A percentile compares a stretch with the other conserved stretches of the same genome.
Evolutionary conservation across 2,113 vertebrate species (phyloP).

Genomic region (Dasypus novemcinctus): DNA sequence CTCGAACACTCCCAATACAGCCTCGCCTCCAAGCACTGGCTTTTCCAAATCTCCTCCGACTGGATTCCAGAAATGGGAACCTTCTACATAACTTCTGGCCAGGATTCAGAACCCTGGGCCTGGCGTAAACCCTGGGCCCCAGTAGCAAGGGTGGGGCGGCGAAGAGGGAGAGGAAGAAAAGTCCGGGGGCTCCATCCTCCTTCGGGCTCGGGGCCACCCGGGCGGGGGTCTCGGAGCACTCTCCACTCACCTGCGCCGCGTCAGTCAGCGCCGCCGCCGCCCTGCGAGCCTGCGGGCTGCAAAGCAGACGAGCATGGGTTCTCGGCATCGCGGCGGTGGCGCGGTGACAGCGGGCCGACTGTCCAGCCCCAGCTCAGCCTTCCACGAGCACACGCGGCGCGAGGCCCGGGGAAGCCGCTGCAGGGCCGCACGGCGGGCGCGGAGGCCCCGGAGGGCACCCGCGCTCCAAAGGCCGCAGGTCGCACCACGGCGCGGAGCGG

Average conservation of each 20-base stretch:
- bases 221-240: background rate
- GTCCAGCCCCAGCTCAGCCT: background rate
- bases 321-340: background rate
- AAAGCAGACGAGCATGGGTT: background rate
- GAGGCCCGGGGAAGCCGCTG: background rate
- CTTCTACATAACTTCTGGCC: background rate
- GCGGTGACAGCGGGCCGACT: background rate
- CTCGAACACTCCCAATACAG: background rate
- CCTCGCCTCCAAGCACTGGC: background rate
- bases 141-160: background rate
- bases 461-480: too few species aligned
- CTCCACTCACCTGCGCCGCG: background rate
- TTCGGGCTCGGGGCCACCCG: background rate
- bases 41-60: background rate
- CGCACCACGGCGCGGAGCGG: background rate
- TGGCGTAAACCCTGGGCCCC: background rate
- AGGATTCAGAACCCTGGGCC: background rate
- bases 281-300: background rate
- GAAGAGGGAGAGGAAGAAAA: background rate
- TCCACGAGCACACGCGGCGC: too few species aligned
- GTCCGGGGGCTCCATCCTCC: background rate
- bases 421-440: too few species aligned
- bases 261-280: background rate
- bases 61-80: background rate
- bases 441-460: background rate